phyloP scores from a whole-genome alignment of 2,113 vertebrate species.

The Lasiurus borealis region DNA sequence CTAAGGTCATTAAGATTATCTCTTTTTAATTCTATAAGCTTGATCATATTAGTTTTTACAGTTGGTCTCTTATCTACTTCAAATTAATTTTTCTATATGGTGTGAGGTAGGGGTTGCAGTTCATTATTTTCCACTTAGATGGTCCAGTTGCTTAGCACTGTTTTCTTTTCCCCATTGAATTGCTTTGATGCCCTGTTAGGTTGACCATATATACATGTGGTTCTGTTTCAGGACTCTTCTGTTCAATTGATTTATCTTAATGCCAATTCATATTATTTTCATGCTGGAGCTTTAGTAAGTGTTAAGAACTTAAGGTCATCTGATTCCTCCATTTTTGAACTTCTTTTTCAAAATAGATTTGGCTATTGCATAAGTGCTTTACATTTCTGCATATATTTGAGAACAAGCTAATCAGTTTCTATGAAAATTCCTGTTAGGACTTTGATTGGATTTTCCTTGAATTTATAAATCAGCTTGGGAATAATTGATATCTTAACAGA shows the following conservation, averaged over 20 bases:
- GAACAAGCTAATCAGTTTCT: constrained; percentile 10
- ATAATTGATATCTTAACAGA: background rate
- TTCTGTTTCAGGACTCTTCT: constrained; percentile 35
- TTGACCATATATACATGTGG: background rate
- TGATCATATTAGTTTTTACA: constrained; percentile 36
- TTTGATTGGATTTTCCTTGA: constrained; percentile 28
- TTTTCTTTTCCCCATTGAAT: background rate
- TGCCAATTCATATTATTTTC: background rate
- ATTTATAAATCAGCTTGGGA: background rate
- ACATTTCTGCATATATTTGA: constrained; percentile 42
- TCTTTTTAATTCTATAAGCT: constrained; percentile 20
- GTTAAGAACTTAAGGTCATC: background rate
- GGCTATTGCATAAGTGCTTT: background rate
- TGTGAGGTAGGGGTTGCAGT: background rate
- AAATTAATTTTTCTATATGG: background rate
- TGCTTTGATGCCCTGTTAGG: background rate
- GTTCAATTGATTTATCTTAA: constrained; percentile 17
- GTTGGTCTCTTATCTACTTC: background rate
- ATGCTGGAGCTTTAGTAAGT: background rate
- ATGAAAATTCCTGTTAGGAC: background rate
- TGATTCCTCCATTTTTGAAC: constrained; percentile 3
- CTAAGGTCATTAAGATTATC: background rate
- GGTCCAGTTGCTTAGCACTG: background rate
- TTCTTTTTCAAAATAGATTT: constrained; percentile 12
- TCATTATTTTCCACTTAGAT: constrained; percentile 29